Conservation (phyloP, 2,113 vertebrate genomes). For the Rhinopomastus cyanomelas region DNA sequence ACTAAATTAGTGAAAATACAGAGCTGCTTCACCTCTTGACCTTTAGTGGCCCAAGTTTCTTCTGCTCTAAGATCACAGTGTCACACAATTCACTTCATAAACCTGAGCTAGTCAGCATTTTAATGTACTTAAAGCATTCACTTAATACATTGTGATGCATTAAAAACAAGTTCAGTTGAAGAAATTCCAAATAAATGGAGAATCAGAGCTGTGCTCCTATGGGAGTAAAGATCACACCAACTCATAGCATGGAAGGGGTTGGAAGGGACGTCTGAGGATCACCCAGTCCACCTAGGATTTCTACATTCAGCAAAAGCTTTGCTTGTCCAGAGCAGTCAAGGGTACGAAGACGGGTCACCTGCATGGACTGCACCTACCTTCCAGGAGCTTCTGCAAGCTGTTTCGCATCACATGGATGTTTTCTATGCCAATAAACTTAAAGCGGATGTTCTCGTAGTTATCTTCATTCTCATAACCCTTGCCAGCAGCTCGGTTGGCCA, state of each 20-base stretch:
- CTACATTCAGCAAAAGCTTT: too few species aligned
- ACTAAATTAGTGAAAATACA: neutral
- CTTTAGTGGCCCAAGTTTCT: neutral
- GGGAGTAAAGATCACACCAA: neutral
- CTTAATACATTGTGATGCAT: neutral
- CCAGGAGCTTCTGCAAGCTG: slow-evolving; percentile 83
- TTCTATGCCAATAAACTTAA: slow-evolving; percentile 85
- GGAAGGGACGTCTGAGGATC: too few species aligned
- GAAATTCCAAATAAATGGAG: neutral
- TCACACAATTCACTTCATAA: neutral
- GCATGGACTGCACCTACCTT: slow-evolving; percentile 71
- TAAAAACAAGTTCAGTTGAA: neutral
- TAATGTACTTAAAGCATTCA: neutral
- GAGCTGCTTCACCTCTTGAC: neutral
- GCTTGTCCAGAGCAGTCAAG: too few species aligned
- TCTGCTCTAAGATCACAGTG: neutral
- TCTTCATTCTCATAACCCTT: slow-evolving; percentile 87
- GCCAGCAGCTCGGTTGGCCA: slow-evolving; percentile 83
- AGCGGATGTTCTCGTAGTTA: slow-evolving; percentile 81
- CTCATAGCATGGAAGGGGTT: too few species aligned
- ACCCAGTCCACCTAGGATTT: too few species aligned
- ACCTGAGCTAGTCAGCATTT: neutral
- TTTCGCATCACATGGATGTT: slow-evolving; percentile 86
- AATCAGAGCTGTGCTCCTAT: accelerated
- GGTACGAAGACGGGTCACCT: too few species aligned